Percentiles rank a stretch among this genome's conserved stretches.
These are phyloP conservation scores for Akabosia matsudoensis DNA, from an alignment of 1,140 invertebrate genomes.

Conservation along the genomic window DNA sequence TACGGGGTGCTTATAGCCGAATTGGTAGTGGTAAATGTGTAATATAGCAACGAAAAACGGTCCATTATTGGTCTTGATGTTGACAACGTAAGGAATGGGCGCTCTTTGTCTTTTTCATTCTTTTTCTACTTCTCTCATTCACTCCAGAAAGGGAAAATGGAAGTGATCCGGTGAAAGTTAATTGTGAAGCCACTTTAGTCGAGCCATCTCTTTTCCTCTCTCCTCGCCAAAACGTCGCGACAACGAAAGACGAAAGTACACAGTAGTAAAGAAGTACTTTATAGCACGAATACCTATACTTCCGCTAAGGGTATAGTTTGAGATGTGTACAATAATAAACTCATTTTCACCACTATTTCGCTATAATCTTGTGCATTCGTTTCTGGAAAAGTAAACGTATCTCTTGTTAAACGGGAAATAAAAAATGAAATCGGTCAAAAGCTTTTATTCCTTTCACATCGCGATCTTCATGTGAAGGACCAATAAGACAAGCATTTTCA, in stretches of 20 bases:
- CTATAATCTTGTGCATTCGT: not conserved
- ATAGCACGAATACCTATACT: no score
- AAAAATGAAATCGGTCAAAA: not conserved
- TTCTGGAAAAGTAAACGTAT: no score
- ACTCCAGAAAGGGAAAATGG: not conserved
- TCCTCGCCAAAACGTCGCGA: not conserved
- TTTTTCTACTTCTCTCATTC: not conserved
- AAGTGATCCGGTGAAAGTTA: conserved; percentile 18
- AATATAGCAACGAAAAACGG: not conserved
- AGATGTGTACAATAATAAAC: not conserved
- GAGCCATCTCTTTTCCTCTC: not conserved
- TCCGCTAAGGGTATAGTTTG: no score
- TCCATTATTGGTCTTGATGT: conserved; percentile 19
- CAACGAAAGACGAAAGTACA: not conserved
- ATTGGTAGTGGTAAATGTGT: not conserved
- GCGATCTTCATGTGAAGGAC: not conserved
- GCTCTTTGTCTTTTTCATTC: conserved; percentile 15
- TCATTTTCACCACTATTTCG: not conserved
- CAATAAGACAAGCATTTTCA: no score
- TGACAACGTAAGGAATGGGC: conserved; percentile 10
- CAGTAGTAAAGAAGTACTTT: not conserved
- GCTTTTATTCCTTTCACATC: conserved; percentile 7
- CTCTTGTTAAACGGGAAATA: not conserved
- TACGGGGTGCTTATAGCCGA: not conserved
- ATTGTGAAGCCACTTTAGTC: conserved; percentile 1